Evolutionary conservation across 1,140 invertebrate genomes (phyloP).

Genomic region (Aphis craccivora): DNA sequence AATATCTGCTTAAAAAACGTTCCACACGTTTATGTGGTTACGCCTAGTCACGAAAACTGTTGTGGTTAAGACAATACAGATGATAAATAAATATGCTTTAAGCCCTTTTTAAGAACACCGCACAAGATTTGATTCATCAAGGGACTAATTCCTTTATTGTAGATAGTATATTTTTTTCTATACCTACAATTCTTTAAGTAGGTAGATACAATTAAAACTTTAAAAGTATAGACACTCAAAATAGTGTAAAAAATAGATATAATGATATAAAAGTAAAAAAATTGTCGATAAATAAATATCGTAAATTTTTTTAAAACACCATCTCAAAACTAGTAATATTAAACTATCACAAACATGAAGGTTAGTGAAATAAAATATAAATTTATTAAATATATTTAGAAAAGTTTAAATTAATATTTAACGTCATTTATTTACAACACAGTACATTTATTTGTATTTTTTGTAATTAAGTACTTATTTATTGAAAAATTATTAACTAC

Average conservation of each 20-base stretch:
- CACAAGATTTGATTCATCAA: conserved; percentile 6
- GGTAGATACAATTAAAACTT: neutral
- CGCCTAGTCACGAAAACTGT: conserved; percentile 51
- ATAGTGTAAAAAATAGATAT: neutral
- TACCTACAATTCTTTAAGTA: neutral
- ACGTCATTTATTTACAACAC: neutral
- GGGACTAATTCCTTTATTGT: neutral
- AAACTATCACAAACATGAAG: neutral
- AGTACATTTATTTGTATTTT: neutral
- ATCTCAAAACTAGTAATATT: neutral
- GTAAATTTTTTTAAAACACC: neutral
- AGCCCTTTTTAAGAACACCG: conserved; percentile 14
- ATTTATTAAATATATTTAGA: neutral
- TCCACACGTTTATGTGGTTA: conserved; percentile 43
- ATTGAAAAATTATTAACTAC: neutral
- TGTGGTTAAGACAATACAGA: conserved; percentile 38
- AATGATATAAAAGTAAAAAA: neutral
- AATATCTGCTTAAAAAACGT: conserved; percentile 42
- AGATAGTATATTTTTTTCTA: neutral
- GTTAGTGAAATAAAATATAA: neutral
- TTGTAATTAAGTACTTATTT: neutral
- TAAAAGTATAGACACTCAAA: neutral
- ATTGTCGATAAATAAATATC: neutral
- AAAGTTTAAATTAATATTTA: neutral
- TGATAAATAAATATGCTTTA: conserved; percentile 19